Evolutionary conservation across 2,113 vertebrate genomes (phyloP), one percentile per base, ranked within the genome.

Genomic region (Recurvirostra avosetta): DNA sequence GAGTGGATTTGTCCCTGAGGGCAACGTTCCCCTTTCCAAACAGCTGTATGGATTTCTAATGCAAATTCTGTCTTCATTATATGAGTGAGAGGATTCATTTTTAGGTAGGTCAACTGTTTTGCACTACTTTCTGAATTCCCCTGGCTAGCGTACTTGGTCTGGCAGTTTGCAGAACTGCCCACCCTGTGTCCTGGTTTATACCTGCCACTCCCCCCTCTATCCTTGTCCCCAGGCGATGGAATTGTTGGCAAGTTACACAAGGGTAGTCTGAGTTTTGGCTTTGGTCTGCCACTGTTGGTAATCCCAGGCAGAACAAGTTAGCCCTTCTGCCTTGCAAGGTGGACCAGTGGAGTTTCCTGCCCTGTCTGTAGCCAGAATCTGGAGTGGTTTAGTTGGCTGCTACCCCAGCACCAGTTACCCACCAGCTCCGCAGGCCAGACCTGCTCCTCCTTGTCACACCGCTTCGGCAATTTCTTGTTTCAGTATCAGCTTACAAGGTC

Each of bases 21-120:
- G 96, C 94, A 96, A 93, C 25, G 22, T 95, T 97, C 91, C 25
- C 66, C 74, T 95, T 90, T 96, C 87, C 93, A 95, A 97, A 95
- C 97, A 97, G 96, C 94, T 97, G 96, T 95, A 95, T 94, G 94
- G 86, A 90, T 96, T 96, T 95, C 89, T 86, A 79, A 97, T 95
- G 92, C 95, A 97, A 96, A 93, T 94, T 83, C 40, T 87, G 59
- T 59, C 81, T 94, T 85, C 74, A 76, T 95, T 92, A 76, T 91
- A 26, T 70, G 70, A 70, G n/a, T 12, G 18, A 91, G 89, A 91
- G 71, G 77, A 86, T 56, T 96, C 55, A 61, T 50, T 85, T 93
- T 90, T 82, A 62, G 92, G 87, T 82, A 66, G 87, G 68, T 67
- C 87, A 62, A 40, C 79, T 0, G 3, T 82, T 94, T 63, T 0